These are phyloP conservation scores for Cyrtodaria siliqua DNA, from an alignment of 2,888 invertebrate species.

Conservation along the genomic window DNA sequence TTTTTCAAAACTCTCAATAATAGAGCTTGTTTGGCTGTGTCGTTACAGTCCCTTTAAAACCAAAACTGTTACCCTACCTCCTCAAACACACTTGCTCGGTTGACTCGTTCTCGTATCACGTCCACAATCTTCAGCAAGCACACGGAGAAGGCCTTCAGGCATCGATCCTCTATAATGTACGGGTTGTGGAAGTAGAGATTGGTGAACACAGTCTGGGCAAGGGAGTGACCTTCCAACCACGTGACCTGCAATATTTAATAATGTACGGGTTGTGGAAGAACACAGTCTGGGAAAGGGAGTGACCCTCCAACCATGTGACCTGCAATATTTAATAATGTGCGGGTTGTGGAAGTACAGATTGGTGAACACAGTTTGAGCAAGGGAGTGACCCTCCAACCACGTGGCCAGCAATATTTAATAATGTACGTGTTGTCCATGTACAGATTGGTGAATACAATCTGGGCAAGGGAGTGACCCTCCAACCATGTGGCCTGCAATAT, in stretches of 20 bases:
- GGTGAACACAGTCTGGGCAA: slow-evolving; percentile 98
- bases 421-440: slow-evolving; percentile 96
- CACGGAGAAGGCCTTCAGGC: slow-evolving; percentile 94
- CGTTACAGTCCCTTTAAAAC: too few relatives aligned
- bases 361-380: slow-evolving; percentile 98
- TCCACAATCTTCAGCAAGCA: slow-evolving; percentile 95
- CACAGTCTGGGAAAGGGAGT: slow-evolving; percentile 95
- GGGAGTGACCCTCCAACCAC: slow-evolving; percentile 95
- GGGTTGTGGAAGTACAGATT: slow-evolving; percentile 98
- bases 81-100: slow-evolving; percentile 84
- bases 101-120: slow-evolving; percentile 92
- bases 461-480: slow-evolving; percentile 94
- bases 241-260: slow-evolving; percentile 90
- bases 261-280: slow-evolving; percentile 96
- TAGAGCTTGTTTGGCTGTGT: too few relatives aligned
- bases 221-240: slow-evolving; percentile 95
- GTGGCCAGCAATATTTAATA: slow-evolving; percentile 90
- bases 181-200: slow-evolving; percentile 98
- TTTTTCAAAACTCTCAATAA: too few relatives aligned
- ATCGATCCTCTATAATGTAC: slow-evolving; percentile 92
- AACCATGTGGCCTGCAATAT: slow-evolving; percentile 96
- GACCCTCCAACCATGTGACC: slow-evolving; percentile 98
- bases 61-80: too few relatives aligned
- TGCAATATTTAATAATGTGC: slow-evolving; percentile 89
- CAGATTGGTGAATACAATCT: slow-evolving; percentile 98